Evolutionary conservation across 2,113 vertebrate species (phyloP), one percentile per base, ranked within the genome.

Genomic region (Salvator merianae): DNA sequence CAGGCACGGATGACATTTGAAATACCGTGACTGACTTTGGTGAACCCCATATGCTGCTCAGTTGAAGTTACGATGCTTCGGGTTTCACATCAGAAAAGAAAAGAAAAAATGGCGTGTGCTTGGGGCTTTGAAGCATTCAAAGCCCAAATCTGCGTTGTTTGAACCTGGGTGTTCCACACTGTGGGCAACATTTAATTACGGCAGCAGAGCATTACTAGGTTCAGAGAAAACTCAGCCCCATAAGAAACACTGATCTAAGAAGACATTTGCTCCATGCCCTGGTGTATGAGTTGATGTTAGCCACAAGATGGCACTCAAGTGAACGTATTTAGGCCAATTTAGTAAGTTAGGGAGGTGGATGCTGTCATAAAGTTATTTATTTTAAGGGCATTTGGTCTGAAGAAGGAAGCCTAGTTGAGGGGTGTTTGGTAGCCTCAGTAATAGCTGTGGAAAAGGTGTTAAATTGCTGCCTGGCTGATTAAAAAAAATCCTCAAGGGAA

Each of bases 231-330:
- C 62, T 20, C 14, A n/a, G 18, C 28, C 18, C 14, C 30, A 40
- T 36, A 76, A 36, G n/a, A 34, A 10, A 26, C 2, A 1, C 3
- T 22, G 38, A 36, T 68, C 4, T 63, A 53, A 40, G 47, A 69
- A 53, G 20, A 22, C 20, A 68, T 24, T 36, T n/a, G 32, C 8
- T 53, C 30, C 2, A 16, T 30, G 65, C 2, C 7, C 26, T 18
- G 20, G 24, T 36, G 22, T 28, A 12, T 16, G n/a, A 32, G 22
- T 53, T 53, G n/a, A 22, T 1, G 0, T 30, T 5, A 84, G 26
- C 82, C 82, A 50, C 63, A 14, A 84, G 82, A 36, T 84, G 82
- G 82, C 82, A 70, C 74, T 59, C 73, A 38, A 77, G 73, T 55
- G 82, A 53, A 69, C 40, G 16, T 10, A 40, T 76, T 40, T 0